Base-by-base conservation (phyloP, 2,888 invertebrate species). In the Rhagonycha lutea region DNA sequence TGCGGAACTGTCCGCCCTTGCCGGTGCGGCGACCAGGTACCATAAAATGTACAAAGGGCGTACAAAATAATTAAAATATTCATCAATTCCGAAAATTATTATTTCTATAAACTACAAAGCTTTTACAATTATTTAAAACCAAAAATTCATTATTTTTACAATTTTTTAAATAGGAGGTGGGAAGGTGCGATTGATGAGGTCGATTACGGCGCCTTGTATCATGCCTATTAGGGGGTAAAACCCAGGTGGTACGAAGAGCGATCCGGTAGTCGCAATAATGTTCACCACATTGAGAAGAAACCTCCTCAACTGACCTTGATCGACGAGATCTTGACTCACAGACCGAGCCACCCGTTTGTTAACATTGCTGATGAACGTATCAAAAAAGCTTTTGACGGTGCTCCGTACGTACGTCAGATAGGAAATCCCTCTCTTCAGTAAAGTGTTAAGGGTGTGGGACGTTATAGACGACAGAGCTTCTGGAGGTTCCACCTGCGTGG, bases 351-450 rank as follows among this genome's bases (percentile, higher is more conserved):
- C 23, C 9, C 71, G 12, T 7, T 65, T 47, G 32, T 67, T 72
- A 7, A n/a, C 62, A 23, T 65, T 24, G 63, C 69, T 73, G 26
- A 73, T 69, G 14, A 73, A 73, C 24, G 69, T 32, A 47, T 69
- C 14, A 28, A 73, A 73, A 24, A 73, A 62, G 26, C 63, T 69
- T 23, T 10, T 47, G 3, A 73, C 47, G 8, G 73, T 73, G 12
- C 32, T 63, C 14, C 63, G 68, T 14, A 73, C 9, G 14, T 69
- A 73, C 9, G 11, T 47, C 26, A 73, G 14, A 60, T 68, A 69
- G 4, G 68, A 63, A 4, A 73, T 29, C 0, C 18, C 69, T 11
- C 73, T 28, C 28, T 73, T 69, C 9, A 73, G 68, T 14, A 69
- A n/a, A 4, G 10, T 47, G n/a, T 73, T 73, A 12, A 73, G 69